These are phyloP conservation scores for Oophaga pumilio DNA, from an alignment of 2,113 vertebrate species.

Conservation along the genomic window DNA sequence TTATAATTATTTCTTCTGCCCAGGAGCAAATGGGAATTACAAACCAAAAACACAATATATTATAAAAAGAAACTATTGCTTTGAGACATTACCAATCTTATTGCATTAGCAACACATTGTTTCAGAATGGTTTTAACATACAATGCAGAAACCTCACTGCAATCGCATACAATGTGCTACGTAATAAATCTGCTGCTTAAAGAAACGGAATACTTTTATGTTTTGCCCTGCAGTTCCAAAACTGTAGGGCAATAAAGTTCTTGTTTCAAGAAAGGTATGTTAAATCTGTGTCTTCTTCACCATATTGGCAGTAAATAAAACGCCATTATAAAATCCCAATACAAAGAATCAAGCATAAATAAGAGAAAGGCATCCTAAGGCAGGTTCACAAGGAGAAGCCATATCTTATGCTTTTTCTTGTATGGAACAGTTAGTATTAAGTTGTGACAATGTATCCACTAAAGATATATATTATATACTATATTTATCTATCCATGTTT, in stretches of 20 bases:
- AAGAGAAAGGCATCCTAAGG: background rate
- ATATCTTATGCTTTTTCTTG: background rate
- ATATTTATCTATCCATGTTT: background rate
- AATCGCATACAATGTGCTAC: background rate
- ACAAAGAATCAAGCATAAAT: constrained; percentile 7
- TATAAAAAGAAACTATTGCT: constrained; percentile 45
- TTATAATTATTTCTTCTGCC: constrained; percentile 45
- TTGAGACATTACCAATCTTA: constrained; percentile 14
- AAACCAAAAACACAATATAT: constrained; percentile 43
- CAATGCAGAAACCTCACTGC: constrained; percentile 7
- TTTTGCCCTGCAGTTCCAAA: constrained; percentile 23
- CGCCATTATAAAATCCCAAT: background rate
- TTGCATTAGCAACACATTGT: constrained; percentile 16
- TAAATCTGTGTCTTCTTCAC: constrained; percentile 6
- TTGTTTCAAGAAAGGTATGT: constrained; percentile 16
- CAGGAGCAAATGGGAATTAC: constrained; percentile 36
- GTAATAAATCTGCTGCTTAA: constrained; percentile 10
- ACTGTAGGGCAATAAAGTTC: constrained; percentile 12
- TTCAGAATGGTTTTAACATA: constrained; percentile 23
- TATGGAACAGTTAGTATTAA: background rate
- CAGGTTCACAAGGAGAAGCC: background rate
- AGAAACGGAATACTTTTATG: constrained; percentile 19
- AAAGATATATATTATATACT: background rate
- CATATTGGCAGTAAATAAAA: constrained; percentile 12
- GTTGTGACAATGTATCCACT: background rate